These are phyloP conservation scores for Enteromius viviparus DNA, from an alignment of 2,797 vertebrate species.

Conservation along the genomic window DNA sequence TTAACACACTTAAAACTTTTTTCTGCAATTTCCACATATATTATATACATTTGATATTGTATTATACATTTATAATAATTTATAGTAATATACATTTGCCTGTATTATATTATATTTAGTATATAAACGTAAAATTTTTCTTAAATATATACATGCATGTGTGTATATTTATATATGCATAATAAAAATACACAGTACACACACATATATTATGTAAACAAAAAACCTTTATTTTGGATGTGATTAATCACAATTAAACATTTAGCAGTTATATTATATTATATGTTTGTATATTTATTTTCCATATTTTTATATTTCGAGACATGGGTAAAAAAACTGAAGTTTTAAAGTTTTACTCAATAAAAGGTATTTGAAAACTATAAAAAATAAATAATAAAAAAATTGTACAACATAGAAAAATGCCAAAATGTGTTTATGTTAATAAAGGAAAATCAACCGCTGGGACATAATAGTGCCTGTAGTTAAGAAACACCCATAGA, in stretches of 20 bases:
- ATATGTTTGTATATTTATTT: background rate
- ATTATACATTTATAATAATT: too few relatives aligned
- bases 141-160: too few relatives aligned
- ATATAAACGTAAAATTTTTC: too few relatives aligned
- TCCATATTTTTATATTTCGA: background rate
- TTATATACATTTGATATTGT: background rate
- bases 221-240: too few relatives aligned
- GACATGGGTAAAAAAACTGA: background rate
- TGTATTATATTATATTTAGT: background rate
- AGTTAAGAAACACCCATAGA: conserved; percentile 40
- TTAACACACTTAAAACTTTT: background rate
- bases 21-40: background rate
- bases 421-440: background rate
- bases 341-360: background rate
- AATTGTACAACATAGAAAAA: background rate
- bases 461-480: background rate
- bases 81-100: too few relatives aligned
- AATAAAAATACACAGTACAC: too few relatives aligned
- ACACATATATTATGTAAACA: too few relatives aligned
- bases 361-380: background rate
- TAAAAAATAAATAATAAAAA: background rate
- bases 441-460: background rate
- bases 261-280: too few relatives aligned
- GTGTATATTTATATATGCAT: too few relatives aligned
- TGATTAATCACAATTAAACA: too few relatives aligned